Evolutionary conservation across 2,113 vertebrate species (phyloP).

Genomic region (Pseudopipra pipra): DNA sequence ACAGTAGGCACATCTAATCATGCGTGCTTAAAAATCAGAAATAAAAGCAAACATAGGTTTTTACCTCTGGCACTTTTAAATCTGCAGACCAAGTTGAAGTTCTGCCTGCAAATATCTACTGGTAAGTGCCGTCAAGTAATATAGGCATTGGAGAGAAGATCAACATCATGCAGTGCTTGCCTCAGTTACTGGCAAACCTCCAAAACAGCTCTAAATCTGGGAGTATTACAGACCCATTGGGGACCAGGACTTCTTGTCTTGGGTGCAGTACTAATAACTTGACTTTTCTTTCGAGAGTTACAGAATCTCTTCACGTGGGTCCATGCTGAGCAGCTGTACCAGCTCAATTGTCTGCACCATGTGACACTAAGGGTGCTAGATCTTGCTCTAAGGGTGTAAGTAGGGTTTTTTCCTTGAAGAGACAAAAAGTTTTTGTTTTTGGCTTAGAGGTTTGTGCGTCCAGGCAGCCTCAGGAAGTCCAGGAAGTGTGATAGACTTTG

Average conservation of each 20-base stretch:
- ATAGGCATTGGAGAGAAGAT: background rate
- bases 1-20: background rate
- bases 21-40: background rate
- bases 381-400: background rate
- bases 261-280: background rate
- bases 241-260: background rate
- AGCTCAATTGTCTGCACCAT: background rate
- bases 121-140: background rate
- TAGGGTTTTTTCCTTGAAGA: background rate
- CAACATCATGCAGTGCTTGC: background rate
- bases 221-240: background rate
- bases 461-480: background rate
- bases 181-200: background rate
- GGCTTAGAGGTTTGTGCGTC: background rate
- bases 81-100: background rate
- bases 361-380: accelerated
- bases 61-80: background rate
- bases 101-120: background rate
- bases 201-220: background rate
- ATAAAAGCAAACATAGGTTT: background rate
- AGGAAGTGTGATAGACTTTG: background rate
- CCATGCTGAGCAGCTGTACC: background rate
- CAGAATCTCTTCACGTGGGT: background rate
- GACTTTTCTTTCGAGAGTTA: background rate
- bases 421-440: background rate